A percentile compares a stretch with the other conserved stretches of the same genome.
Conservation (phyloP, 2,888 invertebrate species). For the Tineola bisselliella region DNA sequence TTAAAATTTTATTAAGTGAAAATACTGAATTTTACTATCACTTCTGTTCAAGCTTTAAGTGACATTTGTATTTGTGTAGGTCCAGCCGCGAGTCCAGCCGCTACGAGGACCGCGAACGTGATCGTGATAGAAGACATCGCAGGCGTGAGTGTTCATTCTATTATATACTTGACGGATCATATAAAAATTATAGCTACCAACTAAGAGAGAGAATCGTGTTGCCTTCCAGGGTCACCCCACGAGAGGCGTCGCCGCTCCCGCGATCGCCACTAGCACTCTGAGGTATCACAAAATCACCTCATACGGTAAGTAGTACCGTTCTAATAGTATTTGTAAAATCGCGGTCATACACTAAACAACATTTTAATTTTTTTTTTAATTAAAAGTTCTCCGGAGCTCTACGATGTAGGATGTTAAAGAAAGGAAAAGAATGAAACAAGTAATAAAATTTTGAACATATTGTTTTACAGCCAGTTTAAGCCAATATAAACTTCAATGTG, state of each 20-base stretch:
- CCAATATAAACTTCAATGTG: neutral
- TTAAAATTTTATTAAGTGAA: too few relatives aligned
- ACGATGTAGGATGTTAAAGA: neutral
- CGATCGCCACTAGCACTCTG: constrained; percentile 60
- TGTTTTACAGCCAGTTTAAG: neutral
- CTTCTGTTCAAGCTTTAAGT: too few relatives aligned
- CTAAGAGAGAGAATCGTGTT: too few relatives aligned
- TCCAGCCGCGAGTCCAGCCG: constrained; percentile 22
- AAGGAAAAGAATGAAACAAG: too few relatives aligned
- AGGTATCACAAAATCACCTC: constrained; percentile 66
- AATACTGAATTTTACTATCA: too few relatives aligned
- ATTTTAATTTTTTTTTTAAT: too few relatives aligned
- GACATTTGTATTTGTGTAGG: neutral
- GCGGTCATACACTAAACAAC: neutral
- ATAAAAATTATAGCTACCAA: too few relatives aligned
- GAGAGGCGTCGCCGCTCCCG: constrained; percentile 59
- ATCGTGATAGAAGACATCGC: constrained; percentile 48
- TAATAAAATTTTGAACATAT: neutral
- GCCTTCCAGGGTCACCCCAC: constrained; percentile 45
- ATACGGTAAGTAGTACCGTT: constrained; percentile 50
- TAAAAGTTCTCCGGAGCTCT: constrained; percentile 1
- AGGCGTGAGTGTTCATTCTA: constrained; percentile 33
- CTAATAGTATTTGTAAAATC: neutral
- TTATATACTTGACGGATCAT: too few relatives aligned
- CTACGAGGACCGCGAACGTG: constrained; percentile 27